Base-by-base conservation (phyloP, 2,888 invertebrate genomes). In the Hydraecia micacea region DNA sequence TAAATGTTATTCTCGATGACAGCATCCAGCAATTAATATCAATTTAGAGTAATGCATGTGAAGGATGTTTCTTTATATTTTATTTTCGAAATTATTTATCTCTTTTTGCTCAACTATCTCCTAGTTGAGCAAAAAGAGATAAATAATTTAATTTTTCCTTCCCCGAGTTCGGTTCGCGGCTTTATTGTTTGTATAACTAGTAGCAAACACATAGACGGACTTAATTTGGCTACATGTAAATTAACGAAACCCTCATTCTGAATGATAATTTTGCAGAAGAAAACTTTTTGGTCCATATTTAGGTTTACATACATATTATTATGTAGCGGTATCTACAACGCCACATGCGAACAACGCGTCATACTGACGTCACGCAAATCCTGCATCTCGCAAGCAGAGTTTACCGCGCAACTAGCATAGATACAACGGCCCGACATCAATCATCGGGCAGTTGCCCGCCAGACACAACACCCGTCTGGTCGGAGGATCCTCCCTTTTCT, bases 1-100 rank as follows among this genome's bases (percentile, higher is more conserved):
- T 39, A n/a, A n/a, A 52, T 13, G 13, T 36, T 13, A 5, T 58
- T 58, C 55, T n/a, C 7, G 52, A 60, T 79, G 66, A 81, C 52
- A 73, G 15, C 81, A 73, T 81, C n/a, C 60, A 60, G 15, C 66
- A 81, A 74, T 79, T 81, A 79, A 74, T 62, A 81, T 67, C 52
- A 79, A 67, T 74, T 79, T 18, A 74, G 25, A 28, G 36, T 49
- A 67, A 81, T 81, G 60, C 52, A 28, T 73, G 18, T 55, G 66
- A 60, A 55, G 28, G 32, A 74, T 81, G 60, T 52, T n/a, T 36
- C 58, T 73, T 80, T 6, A 58, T 21, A 66, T 80, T 71, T 52
- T 28, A 79, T 60, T 66, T 52, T n/a, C n/a, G n/a, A n/a, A n/a
- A n/a, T n/a, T n/a, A n/a, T n/a, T n/a, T n/a, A n/a, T n/a, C n/a